Conservation (phyloP, 2,888 invertebrate genomes). For the Petrolisthes cinctipes region DNA sequence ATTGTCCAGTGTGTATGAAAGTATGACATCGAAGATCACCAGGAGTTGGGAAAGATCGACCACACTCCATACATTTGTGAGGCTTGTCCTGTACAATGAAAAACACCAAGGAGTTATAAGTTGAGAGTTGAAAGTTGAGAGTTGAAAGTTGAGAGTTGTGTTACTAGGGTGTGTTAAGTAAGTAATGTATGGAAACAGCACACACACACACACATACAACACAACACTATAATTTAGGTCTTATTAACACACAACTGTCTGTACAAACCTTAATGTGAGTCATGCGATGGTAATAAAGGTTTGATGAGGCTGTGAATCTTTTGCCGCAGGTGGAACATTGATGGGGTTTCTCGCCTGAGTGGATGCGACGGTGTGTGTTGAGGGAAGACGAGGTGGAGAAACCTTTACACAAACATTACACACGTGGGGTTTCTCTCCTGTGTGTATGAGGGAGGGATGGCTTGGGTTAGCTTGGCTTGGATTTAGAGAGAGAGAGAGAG, state of each 20-base stretch:
- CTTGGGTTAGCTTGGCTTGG: too few relatives aligned
- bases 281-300: slow-evolving; percentile 97
- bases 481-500: too few relatives aligned
- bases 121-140: not conserved
- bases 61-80: slow-evolving; percentile 93
- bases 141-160: too few relatives aligned
- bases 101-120: not conserved
- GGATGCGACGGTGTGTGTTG: slow-evolving; percentile 94
- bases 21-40: slow-evolving; percentile 95
- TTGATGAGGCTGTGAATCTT: slow-evolving; percentile 94
- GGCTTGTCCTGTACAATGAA: slow-evolving; percentile 85
- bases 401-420: slow-evolving; percentile 96
- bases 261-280: slow-evolving; percentile 91
- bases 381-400: slow-evolving; percentile 95
- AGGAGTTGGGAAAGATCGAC: slow-evolving; percentile 95
- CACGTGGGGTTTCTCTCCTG: slow-evolving; percentile 96
- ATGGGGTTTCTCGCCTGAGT: slow-evolving; percentile 95
- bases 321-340: slow-evolving; percentile 93
- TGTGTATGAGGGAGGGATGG: slow-evolving; percentile 40
- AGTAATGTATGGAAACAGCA: not conserved
- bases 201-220: not conserved
- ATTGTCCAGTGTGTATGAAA: slow-evolving; percentile 96
- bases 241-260: too few relatives aligned
- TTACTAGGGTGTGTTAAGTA: too few relatives aligned
- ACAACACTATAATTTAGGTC: not conserved